phyloP scores from a whole-genome alignment of 2,113 vertebrate species.

The Anseranas semipalmata region DNA sequence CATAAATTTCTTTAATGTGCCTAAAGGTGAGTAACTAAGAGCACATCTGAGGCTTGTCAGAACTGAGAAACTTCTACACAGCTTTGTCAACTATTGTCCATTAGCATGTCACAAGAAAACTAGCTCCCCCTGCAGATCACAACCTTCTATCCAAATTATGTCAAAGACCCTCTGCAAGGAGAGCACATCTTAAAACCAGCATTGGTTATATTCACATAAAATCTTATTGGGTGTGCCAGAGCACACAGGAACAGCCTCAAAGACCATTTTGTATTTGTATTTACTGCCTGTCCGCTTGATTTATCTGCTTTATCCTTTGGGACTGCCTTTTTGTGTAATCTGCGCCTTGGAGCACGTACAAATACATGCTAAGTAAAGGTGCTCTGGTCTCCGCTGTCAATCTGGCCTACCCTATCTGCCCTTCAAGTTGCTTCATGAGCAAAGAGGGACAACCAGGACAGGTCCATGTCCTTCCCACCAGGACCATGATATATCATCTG shows the following conservation, averaged over 20 bases:
- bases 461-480: background rate
- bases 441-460: background rate
- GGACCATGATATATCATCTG: background rate
- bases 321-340: background rate
- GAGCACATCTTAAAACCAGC: background rate
- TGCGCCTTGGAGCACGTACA: background rate
- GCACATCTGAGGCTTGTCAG: background rate
- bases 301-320: background rate
- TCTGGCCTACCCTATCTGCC: background rate
- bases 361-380: background rate
- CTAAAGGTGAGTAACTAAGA: background rate
- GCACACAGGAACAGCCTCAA: background rate
- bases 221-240: background rate
- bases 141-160: background rate
- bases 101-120: background rate
- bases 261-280: background rate
- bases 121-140: background rate
- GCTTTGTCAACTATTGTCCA: background rate
- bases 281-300: background rate
- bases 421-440: background rate
- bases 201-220: background rate
- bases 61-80: background rate
- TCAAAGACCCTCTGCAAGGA: background rate
- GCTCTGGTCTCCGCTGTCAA: background rate
- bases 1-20: background rate